Percentiles rank a stretch among this genome's conserved stretches.
Conservation (phyloP, 92 coral and sea anemone genomes). For the Palythoa caribaeorum region DNA sequence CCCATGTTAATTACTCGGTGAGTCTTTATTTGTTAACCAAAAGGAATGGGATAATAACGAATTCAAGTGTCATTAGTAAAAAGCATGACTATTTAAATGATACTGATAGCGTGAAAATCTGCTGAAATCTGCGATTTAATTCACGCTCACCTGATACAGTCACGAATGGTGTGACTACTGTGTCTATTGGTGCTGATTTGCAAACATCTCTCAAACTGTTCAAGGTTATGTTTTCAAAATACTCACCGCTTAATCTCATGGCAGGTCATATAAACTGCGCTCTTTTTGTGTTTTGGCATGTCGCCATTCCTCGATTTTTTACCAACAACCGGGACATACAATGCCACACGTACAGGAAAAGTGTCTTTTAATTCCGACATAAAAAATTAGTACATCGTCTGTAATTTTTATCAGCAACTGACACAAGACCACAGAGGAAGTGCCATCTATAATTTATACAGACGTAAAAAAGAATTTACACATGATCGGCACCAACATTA, state of each 20-base stretch:
- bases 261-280: constrained; percentile 3
- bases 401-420: too few relatives aligned
- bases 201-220: constrained; percentile 27
- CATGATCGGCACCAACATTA: too few relatives aligned
- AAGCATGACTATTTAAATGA: neutral
- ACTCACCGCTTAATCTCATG: neutral
- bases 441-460: too few relatives aligned
- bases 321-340: neutral
- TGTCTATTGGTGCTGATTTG: constrained; percentile 26
- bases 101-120: neutral
- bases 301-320: neutral
- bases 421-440: too few relatives aligned
- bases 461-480: too few relatives aligned
- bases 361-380: neutral
- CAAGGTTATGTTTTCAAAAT: neutral
- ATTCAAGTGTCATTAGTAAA: neutral
- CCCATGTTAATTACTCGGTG: neutral
- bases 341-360: neutral
- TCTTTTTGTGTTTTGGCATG: neutral
- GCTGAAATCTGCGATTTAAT: neutral
- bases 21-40: neutral
- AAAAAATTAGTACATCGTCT: too few relatives aligned
- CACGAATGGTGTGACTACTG: constrained; percentile 3
- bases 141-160: neutral
- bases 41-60: neutral